Evolutionary conservation across 2,888 invertebrate species (phyloP).

Genomic region (Apamea crenata): DNA sequence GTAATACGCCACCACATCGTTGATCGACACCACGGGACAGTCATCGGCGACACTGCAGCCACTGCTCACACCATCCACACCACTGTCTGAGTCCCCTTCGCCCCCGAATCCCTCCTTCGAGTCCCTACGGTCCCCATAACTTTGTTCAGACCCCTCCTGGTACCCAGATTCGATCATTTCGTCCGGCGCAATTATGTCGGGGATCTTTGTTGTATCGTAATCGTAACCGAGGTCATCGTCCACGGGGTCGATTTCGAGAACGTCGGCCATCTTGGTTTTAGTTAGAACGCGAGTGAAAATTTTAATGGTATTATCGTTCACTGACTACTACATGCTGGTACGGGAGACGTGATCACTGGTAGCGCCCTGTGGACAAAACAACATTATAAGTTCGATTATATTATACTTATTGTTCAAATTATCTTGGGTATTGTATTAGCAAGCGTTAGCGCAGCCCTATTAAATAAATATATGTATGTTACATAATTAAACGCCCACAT

Average conservation of each 20-base stretch:
- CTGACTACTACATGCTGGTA: slow-evolving; percentile 86
- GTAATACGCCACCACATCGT: slow-evolving; percentile 88
- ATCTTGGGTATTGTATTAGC: neutral
- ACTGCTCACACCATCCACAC: slow-evolving; percentile 91
- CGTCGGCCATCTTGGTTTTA: slow-evolving; percentile 81
- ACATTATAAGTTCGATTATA: neutral
- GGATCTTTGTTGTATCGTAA: slow-evolving; percentile 84
- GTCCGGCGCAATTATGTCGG: slow-evolving; percentile 86
- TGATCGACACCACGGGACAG: slow-evolving; percentile 89
- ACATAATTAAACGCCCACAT: neutral
- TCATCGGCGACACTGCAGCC: slow-evolving; percentile 91
- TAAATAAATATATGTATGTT: neutral
- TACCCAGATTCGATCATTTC: slow-evolving; percentile 88
- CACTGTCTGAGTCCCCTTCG: slow-evolving; percentile 88
- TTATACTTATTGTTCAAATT: neutral
- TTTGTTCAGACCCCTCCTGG: slow-evolving; percentile 87
- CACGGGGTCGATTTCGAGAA: slow-evolving; percentile 78
- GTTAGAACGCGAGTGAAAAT: slow-evolving; percentile 66
- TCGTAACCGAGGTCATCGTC: slow-evolving; percentile 85
- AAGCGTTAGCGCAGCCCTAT: slow-evolving; percentile 12
- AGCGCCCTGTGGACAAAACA: slow-evolving; percentile 82
- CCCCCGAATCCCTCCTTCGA: slow-evolving; percentile 87
- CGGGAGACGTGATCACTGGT: slow-evolving; percentile 77
- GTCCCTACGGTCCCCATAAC: slow-evolving; percentile 86
- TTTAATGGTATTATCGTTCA: slow-evolving; percentile 61